These are phyloP conservation scores for Microtus montanus DNA, from an alignment of 2,113 vertebrate species.

Conservation along the genomic window DNA sequence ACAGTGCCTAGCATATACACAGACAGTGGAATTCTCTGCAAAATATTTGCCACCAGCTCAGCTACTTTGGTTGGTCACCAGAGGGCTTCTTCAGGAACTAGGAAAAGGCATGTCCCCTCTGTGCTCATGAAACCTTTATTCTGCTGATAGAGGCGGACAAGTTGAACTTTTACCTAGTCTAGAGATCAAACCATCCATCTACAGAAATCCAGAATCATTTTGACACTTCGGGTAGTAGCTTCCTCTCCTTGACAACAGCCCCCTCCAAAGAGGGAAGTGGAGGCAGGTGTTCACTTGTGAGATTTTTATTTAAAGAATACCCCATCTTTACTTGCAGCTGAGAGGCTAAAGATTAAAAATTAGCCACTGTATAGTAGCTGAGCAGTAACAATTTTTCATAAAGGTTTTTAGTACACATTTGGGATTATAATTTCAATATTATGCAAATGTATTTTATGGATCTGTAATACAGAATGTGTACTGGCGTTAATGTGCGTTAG, in stretches of 20 bases:
- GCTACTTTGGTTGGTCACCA: not conserved
- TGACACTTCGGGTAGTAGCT: not conserved
- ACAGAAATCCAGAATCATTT: not conserved
- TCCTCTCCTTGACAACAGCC: not conserved
- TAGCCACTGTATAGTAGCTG: constrained; percentile 82
- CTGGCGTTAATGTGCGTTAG: constrained; percentile 84
- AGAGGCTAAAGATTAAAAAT: constrained; percentile 85
- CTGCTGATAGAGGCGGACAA: not conserved
- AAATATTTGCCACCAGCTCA: constrained; percentile 1
- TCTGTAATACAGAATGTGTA: constrained; percentile 84
- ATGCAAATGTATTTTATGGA: constrained; percentile 88
- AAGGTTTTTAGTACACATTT: constrained; percentile 84
- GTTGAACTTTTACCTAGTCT: constrained; percentile 4
- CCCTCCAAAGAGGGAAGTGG: constrained; percentile 20
- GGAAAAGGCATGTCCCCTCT: not conserved
- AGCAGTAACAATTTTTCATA: constrained; percentile 87
- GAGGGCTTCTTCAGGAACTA: not conserved
- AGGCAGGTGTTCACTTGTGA: constrained; percentile 43
- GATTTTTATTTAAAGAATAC: constrained; percentile 80
- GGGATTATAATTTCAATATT: constrained; percentile 87
- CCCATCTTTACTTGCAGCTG: constrained; percentile 69
- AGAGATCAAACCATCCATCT: constrained; percentile 8
- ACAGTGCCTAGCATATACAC: not conserved
- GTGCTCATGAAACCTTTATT: not conserved
- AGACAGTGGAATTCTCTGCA: not conserved